phyloP scores from a whole-genome alignment of 2,888 invertebrate species.

The Drosophila macrospina region DNA sequence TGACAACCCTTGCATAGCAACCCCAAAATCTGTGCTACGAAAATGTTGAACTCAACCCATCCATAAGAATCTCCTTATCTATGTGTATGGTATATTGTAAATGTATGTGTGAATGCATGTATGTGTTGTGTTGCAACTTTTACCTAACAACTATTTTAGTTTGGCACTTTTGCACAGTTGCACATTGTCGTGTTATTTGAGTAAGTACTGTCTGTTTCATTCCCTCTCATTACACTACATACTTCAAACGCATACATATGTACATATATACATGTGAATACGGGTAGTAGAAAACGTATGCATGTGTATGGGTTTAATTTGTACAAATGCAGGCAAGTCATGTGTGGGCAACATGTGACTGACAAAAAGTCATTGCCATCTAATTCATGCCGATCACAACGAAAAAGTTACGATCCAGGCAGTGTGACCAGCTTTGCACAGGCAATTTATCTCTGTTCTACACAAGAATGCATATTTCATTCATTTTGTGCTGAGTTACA shows the following conservation, averaged over 20 bases:
- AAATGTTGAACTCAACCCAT: slow-evolving; percentile 21
- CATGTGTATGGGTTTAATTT: background rate
- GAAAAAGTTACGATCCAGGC: background rate
- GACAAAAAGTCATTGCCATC: slow-evolving; percentile 11
- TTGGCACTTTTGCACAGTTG: slow-evolving; percentile 36
- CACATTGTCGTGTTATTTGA: slow-evolving; percentile 30
- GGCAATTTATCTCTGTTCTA: too few relatives aligned
- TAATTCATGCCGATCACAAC: slow-evolving; percentile 1
- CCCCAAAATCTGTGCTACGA: slow-evolving; percentile 8
- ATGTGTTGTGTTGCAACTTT: slow-evolving; percentile 41
- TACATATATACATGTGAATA: background rate
- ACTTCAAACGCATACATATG: slow-evolving; percentile 10
- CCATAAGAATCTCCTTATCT: slow-evolving; percentile 21
- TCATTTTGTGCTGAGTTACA: background rate
- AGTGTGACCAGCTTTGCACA: background rate
- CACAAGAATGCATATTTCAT: background rate
- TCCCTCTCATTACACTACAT: slow-evolving; percentile 11
- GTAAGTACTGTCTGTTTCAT: slow-evolving; percentile 17
- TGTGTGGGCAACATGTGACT: background rate
- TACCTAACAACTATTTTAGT: slow-evolving; percentile 48
- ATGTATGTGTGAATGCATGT: background rate
- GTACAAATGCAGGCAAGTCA: background rate
- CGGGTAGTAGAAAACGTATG: background rate
- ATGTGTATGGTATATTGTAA: background rate
- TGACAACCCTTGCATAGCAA: slow-evolving; percentile 5